Percentiles rank a stretch among this genome's conserved stretches.
Evolutionary conservation across 2,113 vertebrate genomes (phyloP).

Genomic region (Rhadina sibilatrix): DNA sequence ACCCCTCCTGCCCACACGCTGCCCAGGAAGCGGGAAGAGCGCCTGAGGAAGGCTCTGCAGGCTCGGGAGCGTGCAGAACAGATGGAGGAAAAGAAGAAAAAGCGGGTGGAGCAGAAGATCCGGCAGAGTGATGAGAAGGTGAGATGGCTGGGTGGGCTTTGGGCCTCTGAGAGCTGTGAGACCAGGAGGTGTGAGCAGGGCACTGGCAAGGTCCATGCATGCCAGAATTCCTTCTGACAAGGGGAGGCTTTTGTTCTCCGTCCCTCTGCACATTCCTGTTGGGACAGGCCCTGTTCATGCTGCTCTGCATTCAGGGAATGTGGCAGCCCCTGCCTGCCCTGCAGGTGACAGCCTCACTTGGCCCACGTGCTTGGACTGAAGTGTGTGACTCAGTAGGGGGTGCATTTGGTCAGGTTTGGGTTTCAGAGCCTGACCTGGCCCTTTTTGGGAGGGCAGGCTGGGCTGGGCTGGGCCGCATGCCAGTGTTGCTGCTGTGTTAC

Average conservation of each 20-base stretch:
- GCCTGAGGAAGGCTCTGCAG: slow-evolving; percentile 84
- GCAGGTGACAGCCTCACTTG: not conserved
- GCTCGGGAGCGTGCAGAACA: slow-evolving; percentile 88
- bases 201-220: accelerated
- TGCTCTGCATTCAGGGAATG: not conserved
- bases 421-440: not conserved
- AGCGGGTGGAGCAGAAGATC: slow-evolving; percentile 87
- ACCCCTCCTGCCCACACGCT: not conserved
- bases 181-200: not conserved
- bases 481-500: not conserved
- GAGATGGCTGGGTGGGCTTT: not conserved
- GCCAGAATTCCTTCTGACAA: not conserved
- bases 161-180: not conserved
- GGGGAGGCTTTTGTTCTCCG: not conserved
- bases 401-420: not conserved
- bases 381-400: not conserved
- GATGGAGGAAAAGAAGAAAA: slow-evolving; percentile 90
- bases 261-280: not conserved
- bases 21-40: slow-evolving; percentile 88
- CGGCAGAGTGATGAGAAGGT: slow-evolving; percentile 88
- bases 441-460: accelerated
- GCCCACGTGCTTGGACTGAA: not conserved
- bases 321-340: not conserved
- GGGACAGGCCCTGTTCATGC: not conserved
- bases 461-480: accelerated